A percentile compares a stretch with the other conserved stretches of the same genome.
Conservation (phyloP, 2,113 vertebrate genomes). For the Tinamus guttatus region DNA sequence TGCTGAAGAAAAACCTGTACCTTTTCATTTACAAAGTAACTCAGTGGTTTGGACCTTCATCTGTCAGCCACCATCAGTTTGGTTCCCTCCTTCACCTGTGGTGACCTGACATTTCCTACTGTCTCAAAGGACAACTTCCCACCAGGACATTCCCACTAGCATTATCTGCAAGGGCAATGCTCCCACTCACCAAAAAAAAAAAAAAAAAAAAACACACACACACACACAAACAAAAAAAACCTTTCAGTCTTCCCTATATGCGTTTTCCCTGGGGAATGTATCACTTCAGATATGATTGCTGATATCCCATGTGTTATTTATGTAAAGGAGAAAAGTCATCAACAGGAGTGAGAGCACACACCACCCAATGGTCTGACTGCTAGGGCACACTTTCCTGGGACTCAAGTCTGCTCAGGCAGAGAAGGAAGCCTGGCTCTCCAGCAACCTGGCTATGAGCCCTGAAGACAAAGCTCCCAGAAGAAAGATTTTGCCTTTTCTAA, state of each 20-base stretch:
- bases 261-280: neutral
- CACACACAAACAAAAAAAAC: no score
- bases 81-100: neutral
- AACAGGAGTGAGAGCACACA: neutral
- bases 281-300: neutral
- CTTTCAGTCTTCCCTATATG: neutral
- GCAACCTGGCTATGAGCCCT: neutral
- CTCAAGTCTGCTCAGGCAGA: neutral
- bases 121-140: accelerated
- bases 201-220: no score
- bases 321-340: neutral
- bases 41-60: neutral
- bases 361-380: neutral
- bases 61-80: neutral
- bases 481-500: neutral
- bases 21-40: neutral
- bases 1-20: neutral
- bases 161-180: accelerated
- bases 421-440: neutral
- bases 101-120: neutral
- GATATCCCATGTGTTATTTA: neutral
- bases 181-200: accelerated
- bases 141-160: no score
- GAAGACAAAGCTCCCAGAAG: neutral
- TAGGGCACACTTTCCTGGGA: neutral